Base-by-base conservation (phyloP, 2,888 invertebrate genomes). In the Heteromyza rotundicornis region DNA sequence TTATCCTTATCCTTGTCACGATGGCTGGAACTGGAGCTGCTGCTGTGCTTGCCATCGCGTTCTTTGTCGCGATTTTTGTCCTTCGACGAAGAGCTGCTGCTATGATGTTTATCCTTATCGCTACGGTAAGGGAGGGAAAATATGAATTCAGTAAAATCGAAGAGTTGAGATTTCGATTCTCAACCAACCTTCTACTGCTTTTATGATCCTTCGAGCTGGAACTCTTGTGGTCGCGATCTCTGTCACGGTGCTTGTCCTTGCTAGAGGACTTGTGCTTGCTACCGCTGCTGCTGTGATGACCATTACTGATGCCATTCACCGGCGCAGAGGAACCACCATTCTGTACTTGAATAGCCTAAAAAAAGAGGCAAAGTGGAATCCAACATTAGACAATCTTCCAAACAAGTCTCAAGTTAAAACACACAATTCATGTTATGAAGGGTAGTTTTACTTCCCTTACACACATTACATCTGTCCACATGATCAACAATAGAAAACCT, bases 241-340 rank as follows among this genome's bases (percentile, higher is more conserved):
- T 86, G 71, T 87, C 85, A 66, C 84, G 84, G 70, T 85, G 83
- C 66, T 84, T 85, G 71, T 85, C 84, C 73, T 84, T 84, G 78
- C 87, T 88, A 8, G 89, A 88, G 27, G 89, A 89, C 80, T 89
- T 89, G 80, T 89, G 88, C 75, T 88, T 88, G 68, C 84, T 87
- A 84, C 83, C 86, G 82, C 81, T 86, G 86, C 62, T 85, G 24
- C 69, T 59, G 22, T 65, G 60, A 14, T 60, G 59, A 55, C 67
- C 64, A 84, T 52, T 85, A 84, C 75, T 84, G 78, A 92, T 85
- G 63, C 93, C 93, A 85, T 93, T 93, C 84, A 91, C 86, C 85
- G 78, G 74, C 64, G 72, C 71, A 64, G 72, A 75, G 10, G 64
- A 73, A 63, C 72, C 73, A 57, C 80, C 80, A 75, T 80, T 80